Conservation (phyloP, 2,888 invertebrate species). For the Cheilosia urbana region DNA sequence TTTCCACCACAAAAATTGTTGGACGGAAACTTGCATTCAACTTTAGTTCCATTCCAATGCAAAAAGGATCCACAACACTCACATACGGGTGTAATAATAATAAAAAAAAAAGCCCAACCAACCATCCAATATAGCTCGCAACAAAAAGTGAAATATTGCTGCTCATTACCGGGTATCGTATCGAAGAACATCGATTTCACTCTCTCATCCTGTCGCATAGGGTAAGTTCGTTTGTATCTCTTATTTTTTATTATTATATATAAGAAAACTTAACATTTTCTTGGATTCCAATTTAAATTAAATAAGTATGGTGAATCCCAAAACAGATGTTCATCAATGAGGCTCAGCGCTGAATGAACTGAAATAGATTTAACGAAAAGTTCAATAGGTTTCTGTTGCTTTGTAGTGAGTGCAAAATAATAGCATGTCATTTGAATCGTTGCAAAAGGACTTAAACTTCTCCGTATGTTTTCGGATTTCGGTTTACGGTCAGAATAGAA, state of each 20-base stretch:
- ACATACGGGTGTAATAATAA: constrained; percentile 9
- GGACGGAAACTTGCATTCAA: constrained; percentile 5
- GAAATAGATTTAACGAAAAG: too few species aligned
- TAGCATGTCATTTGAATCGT: not conserved
- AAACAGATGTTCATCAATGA: too few species aligned
- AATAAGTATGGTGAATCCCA: too few species aligned
- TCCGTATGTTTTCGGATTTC: not conserved
- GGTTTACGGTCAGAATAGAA: not conserved
- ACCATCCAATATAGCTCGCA: constrained; percentile 8
- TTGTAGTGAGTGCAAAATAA: not conserved
- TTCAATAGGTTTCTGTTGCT: too few species aligned
- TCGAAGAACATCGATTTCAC: constrained; percentile 12
- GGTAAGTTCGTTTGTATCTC: not conserved
- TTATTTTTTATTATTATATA: not conserved
- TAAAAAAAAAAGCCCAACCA: not conserved
- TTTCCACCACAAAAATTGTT: not conserved
- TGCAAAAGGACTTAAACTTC: not conserved
- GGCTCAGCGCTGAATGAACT: too few species aligned
- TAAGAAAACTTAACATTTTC: not conserved
- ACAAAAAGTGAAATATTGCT: constrained; percentile 18
- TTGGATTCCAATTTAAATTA: too few species aligned
- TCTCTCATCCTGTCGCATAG: not conserved
- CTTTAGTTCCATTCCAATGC: not conserved
- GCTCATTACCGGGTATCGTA: constrained; percentile 26
- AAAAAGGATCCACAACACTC: not conserved